phyloP scores from a whole-genome alignment of 1,140 invertebrate species.

The Homarus americanus region DNA sequence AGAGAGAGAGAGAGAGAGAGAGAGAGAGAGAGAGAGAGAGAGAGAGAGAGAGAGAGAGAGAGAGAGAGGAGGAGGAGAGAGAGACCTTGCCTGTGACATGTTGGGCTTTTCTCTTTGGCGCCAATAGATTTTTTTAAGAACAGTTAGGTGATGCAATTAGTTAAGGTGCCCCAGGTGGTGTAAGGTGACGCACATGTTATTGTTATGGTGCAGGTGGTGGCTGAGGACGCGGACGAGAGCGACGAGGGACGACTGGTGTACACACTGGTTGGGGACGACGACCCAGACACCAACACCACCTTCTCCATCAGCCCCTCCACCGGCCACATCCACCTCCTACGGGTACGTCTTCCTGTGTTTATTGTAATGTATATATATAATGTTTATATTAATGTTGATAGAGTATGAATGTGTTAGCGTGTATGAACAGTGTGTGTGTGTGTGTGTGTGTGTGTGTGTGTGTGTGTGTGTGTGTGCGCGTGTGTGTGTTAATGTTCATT shows the following conservation, averaged over 20 bases:
- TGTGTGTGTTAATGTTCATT: background rate
- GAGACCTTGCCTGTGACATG: too few relatives aligned
- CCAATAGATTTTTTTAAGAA: too few relatives aligned
- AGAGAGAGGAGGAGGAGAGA: too few relatives aligned
- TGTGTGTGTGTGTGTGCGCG: background rate
- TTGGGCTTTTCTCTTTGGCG: too few relatives aligned
- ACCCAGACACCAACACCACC: background rate
- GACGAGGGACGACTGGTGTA: conserved; percentile 17
- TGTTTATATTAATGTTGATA: too few relatives aligned
- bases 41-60: too few relatives aligned
- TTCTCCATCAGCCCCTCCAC: conserved; percentile 34
- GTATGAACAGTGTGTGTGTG: background rate
- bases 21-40: too few relatives aligned
- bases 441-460: background rate
- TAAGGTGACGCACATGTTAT: background rate
- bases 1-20: too few relatives aligned
- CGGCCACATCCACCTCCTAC: conserved; percentile 31
- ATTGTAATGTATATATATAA: too few relatives aligned
- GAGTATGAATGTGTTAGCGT: too few relatives aligned
- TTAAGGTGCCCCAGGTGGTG: too few relatives aligned
- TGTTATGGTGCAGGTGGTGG: background rate
- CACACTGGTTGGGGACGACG: conserved; percentile 15
- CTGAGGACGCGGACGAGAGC: conserved; percentile 30
- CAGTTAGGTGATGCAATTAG: too few relatives aligned
- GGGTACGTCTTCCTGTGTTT: conserved; percentile 14